Percentiles rank a stretch among this genome's conserved stretches.
Evolutionary conservation across 2,888 invertebrate species (phyloP).

Genomic region (Strigamia transsilvanica): DNA sequence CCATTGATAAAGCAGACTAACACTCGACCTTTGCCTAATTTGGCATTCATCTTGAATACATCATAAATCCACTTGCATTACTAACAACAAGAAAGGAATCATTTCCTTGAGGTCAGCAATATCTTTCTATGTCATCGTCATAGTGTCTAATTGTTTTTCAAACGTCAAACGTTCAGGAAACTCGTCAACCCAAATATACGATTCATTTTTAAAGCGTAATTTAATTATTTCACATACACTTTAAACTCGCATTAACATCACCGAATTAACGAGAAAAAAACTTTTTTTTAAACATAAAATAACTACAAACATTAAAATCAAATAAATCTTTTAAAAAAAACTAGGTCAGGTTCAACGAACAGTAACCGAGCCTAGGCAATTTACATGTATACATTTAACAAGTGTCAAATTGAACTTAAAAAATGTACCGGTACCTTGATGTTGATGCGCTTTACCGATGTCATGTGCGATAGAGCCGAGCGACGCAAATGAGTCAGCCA

Average conservation of each 20-base stretch:
- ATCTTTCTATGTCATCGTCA: conserved; percentile 33
- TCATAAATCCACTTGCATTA: conserved; percentile 22
- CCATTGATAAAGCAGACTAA: background rate
- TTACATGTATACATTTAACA: too few species aligned
- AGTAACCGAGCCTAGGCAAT: background rate
- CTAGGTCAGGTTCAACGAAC: conserved; percentile 35
- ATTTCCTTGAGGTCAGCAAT: conserved; percentile 21
- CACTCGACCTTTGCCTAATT: conserved; percentile 33
- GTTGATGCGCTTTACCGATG: background rate
- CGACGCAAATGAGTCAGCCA: conserved; percentile 12
- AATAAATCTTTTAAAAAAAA: conserved; percentile 1
- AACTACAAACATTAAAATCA: conserved; percentile 12
- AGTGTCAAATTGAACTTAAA: too few species aligned
- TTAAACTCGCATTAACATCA: background rate
- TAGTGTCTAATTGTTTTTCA: conserved; percentile 22
- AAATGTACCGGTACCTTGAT: background rate
- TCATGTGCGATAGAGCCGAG: background rate
- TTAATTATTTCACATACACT: background rate
- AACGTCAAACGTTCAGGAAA: background rate
- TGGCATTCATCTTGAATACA: conserved; percentile 14
- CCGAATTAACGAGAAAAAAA: background rate
- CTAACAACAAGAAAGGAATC: conserved; percentile 21
- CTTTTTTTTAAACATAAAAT: background rate
- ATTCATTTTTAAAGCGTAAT: background rate
- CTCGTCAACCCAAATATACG: background rate